Base-by-base conservation (phyloP, 2,113 vertebrate species). In the Sinocyclocheilus anophthalmus region DNA sequence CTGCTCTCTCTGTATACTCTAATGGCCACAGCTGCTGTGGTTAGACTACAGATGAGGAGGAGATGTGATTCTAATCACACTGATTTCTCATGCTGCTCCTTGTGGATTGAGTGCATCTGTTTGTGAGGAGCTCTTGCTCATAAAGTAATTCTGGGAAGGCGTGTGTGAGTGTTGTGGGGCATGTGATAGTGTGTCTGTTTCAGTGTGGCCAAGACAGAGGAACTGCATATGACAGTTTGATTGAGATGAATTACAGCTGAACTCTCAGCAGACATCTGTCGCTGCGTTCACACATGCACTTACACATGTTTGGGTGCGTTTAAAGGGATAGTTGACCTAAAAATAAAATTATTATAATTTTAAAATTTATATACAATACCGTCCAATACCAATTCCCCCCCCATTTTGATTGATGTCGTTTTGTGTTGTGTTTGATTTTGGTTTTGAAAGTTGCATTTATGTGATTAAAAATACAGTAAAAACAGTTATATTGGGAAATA, bases 41-140 rank as follows among this genome's bases (percentile, higher is more conserved):
- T 24, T 42, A 24, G 78, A 81, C 78, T 81, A 45, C 78, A 63
- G 78, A 77, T 77, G 76, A 77, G 76, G 76, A 55, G 45, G 76
- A 33, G 76, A 16, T 4, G 12, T n/a, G 4, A 33, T 55, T 77
- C 6, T 77, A 50, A 77, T 77, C 45, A 77, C 12, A 3, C 48
- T 55, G 24, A 77, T 55, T 77, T 26, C 45, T 77, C 76, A 55
- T 33, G 48, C 76, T 77, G 76, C 45, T 77, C 13, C 76, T 26
- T 48, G 20, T 53, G 76, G 3, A 30, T 77, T 55, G 76, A 75
- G 72, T 45, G 72, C 72, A 75, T 75, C 42, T 75, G 72, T 75
- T n/a, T 75, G 9, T 48, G 11, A n/a, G 39, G 22, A n/a, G 39
- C 72, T n/a, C 11, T 42, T 42, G 37, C 72, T n/a, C 69, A 37